These are phyloP conservation scores for Dorcus hopei DNA, from an alignment of 2,888 invertebrate genomes.

Conservation along the genomic window DNA sequence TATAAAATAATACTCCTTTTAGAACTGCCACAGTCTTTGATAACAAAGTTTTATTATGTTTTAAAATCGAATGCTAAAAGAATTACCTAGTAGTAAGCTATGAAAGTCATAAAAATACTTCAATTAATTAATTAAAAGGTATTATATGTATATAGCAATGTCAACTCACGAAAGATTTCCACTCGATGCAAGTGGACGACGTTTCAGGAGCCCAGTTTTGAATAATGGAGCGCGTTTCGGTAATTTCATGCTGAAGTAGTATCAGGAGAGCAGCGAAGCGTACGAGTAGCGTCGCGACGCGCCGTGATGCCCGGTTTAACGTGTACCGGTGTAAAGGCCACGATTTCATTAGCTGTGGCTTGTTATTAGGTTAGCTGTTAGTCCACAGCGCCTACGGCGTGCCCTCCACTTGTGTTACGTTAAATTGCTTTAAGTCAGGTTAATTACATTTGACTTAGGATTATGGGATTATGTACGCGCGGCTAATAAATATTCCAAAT, in stretches of 20 bases:
- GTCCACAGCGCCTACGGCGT: slow-evolving; percentile 21
- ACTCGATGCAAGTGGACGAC: neutral
- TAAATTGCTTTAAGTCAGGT: slow-evolving; percentile 11
- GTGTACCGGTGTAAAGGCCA: slow-evolving; percentile 26
- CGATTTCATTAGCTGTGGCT: slow-evolving; percentile 35
- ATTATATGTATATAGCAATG: too few species aligned
- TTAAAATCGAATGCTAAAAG: too few species aligned
- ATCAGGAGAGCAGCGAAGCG: slow-evolving; percentile 23
- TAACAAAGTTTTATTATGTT: too few species aligned
- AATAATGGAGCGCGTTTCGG: slow-evolving; percentile 19
- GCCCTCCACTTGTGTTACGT: slow-evolving; percentile 11
- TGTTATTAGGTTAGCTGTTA: slow-evolving; percentile 32
- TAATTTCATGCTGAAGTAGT: slow-evolving; percentile 24
- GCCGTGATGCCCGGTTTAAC: slow-evolving; percentile 28
- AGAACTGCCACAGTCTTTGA: too few species aligned
- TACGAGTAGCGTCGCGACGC: slow-evolving; percentile 18
- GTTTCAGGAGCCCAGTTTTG: neutral
- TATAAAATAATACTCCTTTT: too few species aligned
- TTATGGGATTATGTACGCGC: too few species aligned
- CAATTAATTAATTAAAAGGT: too few species aligned
- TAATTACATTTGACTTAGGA: slow-evolving; percentile 9
- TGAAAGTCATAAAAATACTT: too few species aligned
- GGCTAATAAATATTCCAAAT: too few species aligned
- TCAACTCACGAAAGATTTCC: too few species aligned
- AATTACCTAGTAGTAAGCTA: too few species aligned